These are phyloP conservation scores for Aptenodytes patagonicus DNA, from an alignment of 2,113 vertebrate species.

Conservation along the genomic window DNA sequence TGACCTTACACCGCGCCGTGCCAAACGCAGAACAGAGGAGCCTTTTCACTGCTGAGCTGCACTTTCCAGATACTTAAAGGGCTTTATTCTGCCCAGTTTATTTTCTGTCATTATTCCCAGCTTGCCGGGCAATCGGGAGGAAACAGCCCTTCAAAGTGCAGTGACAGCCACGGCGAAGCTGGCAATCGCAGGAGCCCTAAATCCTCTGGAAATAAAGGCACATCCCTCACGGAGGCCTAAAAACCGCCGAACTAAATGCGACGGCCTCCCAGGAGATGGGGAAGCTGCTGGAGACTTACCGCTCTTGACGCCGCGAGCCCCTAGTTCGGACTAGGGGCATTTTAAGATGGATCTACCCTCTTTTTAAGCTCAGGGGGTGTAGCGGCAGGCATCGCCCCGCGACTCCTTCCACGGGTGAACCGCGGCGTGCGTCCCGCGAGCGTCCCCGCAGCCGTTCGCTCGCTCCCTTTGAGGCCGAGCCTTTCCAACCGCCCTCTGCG, in stretches of 20 bases:
- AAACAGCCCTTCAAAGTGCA: neutral
- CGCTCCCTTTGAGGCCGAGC: neutral
- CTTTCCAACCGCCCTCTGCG: neutral
- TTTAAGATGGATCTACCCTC: neutral
- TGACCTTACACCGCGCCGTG: neutral
- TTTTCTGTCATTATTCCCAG: neutral
- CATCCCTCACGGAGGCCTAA: neutral
- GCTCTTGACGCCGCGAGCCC: no score
- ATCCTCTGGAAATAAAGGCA: neutral
- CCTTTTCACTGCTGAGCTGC: neutral
- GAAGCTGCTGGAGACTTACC: neutral
- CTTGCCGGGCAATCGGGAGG: neutral
- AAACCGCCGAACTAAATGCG: neutral
- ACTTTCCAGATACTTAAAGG: neutral
- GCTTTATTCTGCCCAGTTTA: neutral
- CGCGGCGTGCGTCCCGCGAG: no score
- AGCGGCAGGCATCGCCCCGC: rapidly evolving
- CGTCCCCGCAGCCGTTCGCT: neutral
- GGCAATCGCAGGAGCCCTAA: neutral
- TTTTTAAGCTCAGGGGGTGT: neutral
- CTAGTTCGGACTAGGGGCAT: rapidly evolving
- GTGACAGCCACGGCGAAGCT: neutral
- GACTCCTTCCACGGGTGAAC: neutral
- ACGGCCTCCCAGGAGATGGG: neutral
- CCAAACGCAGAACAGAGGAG: constrained; percentile 23